Percentiles rank a stretch among this genome's conserved stretches.
Conservation (phyloP, 2,888 invertebrate genomes). For the Prostheceraeus crozeri region DNA sequence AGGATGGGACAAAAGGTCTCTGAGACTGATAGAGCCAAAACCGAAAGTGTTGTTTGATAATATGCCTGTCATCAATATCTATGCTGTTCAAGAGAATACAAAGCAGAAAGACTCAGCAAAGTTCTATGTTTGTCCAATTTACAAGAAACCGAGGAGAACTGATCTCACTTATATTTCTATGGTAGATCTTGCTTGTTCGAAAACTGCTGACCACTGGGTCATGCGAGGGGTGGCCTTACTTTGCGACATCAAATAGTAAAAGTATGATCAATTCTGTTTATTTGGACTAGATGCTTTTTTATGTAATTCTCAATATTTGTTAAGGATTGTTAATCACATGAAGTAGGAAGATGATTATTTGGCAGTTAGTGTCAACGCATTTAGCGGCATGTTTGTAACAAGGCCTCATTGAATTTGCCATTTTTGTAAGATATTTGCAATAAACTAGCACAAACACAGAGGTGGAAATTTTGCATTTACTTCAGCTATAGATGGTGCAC, state of each 20-base stretch:
- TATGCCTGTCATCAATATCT: constrained; percentile 74
- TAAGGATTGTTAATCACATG: too few relatives aligned
- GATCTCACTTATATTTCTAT: constrained; percentile 68
- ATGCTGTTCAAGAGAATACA: constrained; percentile 58
- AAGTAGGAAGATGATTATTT: too few relatives aligned
- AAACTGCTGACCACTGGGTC: constrained; percentile 79
- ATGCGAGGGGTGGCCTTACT: constrained; percentile 85
- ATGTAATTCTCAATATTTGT: too few relatives aligned
- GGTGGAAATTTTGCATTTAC: too few relatives aligned
- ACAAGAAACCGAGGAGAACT: constrained; percentile 76
- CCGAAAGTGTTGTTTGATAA: constrained; percentile 73
- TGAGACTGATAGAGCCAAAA: constrained; percentile 67
- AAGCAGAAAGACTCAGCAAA: constrained; percentile 48
- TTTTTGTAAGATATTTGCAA: too few relatives aligned
- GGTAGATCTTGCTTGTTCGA: constrained; percentile 65
- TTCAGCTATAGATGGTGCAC: too few relatives aligned
- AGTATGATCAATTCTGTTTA: not conserved
- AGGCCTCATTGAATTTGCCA: too few relatives aligned
- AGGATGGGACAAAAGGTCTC: constrained; percentile 73
- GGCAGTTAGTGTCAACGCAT: too few relatives aligned
- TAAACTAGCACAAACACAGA: too few relatives aligned
- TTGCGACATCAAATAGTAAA: constrained; percentile 77
- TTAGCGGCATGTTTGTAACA: too few relatives aligned
- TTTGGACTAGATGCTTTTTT: too few relatives aligned
- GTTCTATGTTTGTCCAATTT: constrained; percentile 76